Base-by-base conservation (phyloP, 2,797 vertebrate genomes). In the Lemur catta region DNA sequence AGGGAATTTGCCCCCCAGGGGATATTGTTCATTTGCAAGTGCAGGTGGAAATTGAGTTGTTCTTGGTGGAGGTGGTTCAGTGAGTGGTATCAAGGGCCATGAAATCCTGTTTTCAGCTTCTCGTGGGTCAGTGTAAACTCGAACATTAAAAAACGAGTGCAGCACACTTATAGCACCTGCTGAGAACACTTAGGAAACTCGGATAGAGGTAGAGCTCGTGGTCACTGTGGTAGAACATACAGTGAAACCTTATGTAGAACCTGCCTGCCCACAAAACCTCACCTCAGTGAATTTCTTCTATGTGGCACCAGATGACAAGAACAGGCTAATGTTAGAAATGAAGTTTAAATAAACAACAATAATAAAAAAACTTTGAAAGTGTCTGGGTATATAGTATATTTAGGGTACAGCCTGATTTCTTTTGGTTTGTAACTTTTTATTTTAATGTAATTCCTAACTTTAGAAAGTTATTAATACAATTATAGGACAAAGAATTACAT, bases 271-370 rank as follows among this genome's bases (percentile, higher is more conserved):
- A 9, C 26, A 43, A 33, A 12, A 57, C 38, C 33, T 12, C 61
- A 8, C 46, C 41, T 28, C 18, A 2, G 33, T 78, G 18, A 30
- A 24, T 28, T 52, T 67, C 81, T 69, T 11, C 71, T 75, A n/a
- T 41, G 38, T 26, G 55, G n/a, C 3, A 2, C 57, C 24, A 22
- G 38, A 35, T 26, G 63, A 78, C 9, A 26, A 72, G 63, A 71
- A 41, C 11, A 48, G 24, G 18, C 76, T 10, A 5, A 57, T 22
- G 15, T 3, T 52, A 63, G 75, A 41, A 26, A 75, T 43, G 15
- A 57, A 69, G 50, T 50, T 95, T 50, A 87, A 93, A 84, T 74
- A 63, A 80, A 82, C n/a, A 43, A 41, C 79, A 48, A 48, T 11
- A 79, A 26, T 67, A 41, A 61, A 28, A 80, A 63, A 76, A 50